Percentiles rank a stretch among this genome's conserved stretches.
phyloP scores from a whole-genome alignment of 2,113 vertebrate genomes.

The Vulpes ferrilata region DNA sequence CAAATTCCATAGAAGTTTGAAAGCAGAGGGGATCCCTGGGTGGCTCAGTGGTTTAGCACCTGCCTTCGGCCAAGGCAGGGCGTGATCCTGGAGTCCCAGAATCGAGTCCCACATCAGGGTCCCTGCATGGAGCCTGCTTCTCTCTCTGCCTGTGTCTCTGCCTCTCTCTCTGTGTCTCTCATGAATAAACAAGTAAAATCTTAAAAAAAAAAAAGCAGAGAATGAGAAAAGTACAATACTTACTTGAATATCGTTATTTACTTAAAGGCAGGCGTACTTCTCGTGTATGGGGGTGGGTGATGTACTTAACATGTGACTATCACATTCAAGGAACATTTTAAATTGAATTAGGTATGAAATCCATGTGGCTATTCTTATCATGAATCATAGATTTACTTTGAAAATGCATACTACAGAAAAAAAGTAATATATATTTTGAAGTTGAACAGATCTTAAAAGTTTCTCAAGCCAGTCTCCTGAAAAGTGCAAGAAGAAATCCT shows the following conservation, averaged over 20 bases:
- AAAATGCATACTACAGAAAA: slow-evolving; percentile 22
- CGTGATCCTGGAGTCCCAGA: too few relatives aligned
- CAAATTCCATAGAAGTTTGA: slow-evolving; percentile 60
- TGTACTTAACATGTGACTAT: background rate
- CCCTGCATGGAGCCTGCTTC: too few relatives aligned
- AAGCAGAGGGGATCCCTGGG: background rate
- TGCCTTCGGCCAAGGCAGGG: too few relatives aligned
- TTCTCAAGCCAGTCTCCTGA: background rate
- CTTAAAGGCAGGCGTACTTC: background rate
- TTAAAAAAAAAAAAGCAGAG: slow-evolving; percentile 23
- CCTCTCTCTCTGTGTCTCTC: too few relatives aligned
- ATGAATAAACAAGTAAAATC: too few relatives aligned
- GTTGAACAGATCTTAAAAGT: background rate
- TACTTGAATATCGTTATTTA: slow-evolving; percentile 55
- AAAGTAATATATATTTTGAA: background rate
- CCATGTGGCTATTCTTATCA: background rate
- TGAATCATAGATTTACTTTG: background rate
- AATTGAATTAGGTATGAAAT: slow-evolving; percentile 1
- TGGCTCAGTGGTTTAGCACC: too few relatives aligned
- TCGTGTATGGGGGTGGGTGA: background rate
- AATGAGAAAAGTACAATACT: slow-evolving; percentile 33
- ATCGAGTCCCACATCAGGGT: too few relatives aligned
- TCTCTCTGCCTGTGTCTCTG: too few relatives aligned
- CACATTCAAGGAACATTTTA: slow-evolving; percentile 24
- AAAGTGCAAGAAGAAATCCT: background rate